A percentile compares a stretch with the other conserved stretches of the same genome.
Evolutionary conservation across 1,140 invertebrate genomes (phyloP).

Genomic region (Venustaconcha ellipsiformis): DNA sequence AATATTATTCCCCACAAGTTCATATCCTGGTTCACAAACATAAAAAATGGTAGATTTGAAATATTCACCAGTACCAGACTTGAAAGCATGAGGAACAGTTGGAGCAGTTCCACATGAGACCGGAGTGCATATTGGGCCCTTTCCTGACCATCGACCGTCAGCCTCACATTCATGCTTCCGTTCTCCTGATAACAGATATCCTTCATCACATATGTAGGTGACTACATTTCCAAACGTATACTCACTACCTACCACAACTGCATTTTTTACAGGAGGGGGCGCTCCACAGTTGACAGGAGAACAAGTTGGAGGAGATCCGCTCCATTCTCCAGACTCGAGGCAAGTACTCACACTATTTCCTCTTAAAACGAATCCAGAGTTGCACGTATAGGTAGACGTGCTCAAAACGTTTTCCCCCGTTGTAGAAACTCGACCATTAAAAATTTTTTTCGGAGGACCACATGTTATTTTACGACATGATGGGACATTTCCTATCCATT

Average conservation of each 20-base stretch:
- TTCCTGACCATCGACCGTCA: conserved; percentile 26
- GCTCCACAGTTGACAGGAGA: conserved; percentile 17
- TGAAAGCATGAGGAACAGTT: conserved; percentile 32
- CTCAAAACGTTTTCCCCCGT: conserved; percentile 2
- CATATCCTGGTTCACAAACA: conserved; percentile 72
- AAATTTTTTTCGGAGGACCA: background rate
- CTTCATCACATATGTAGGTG: conserved; percentile 23
- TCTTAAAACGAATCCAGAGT: background rate
- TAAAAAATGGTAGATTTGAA: conserved; percentile 43
- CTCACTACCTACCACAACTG: background rate
- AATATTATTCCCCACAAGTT: conserved; percentile 48
- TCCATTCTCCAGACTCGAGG: conserved; percentile 67
- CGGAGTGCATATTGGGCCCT: conserved; percentile 24
- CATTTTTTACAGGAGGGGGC: conserved; percentile 1
- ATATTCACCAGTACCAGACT: conserved; percentile 23
- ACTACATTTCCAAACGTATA: conserved; percentile 11
- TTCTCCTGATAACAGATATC: conserved; percentile 33
- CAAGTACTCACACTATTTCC: conserved; percentile 25
- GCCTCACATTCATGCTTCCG: conserved; percentile 22
- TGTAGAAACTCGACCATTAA: background rate
- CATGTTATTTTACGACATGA: conserved; percentile 8
- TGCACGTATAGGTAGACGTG: background rate
- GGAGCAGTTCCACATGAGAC: conserved; percentile 36
- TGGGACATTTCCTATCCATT: conserved; percentile 3
- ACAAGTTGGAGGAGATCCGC: conserved; percentile 76